These are phyloP conservation scores for Coleophora flavipennella DNA, from an alignment of 2,888 invertebrate genomes.

Conservation along the genomic window DNA sequence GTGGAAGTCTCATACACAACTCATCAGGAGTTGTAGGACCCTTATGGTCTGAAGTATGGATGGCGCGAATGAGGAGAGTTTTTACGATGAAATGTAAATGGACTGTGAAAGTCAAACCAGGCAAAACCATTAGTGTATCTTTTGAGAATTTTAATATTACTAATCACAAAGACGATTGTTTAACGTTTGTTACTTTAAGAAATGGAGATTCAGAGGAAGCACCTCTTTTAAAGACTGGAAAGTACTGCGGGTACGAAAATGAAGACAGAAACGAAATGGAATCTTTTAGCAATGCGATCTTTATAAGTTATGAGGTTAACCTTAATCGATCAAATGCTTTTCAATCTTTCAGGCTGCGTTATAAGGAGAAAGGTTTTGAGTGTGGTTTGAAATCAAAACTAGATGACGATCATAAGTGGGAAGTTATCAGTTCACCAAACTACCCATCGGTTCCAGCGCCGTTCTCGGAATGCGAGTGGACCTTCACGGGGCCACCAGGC, in stretches of 20 bases:
- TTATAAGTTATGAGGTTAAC: conserved; percentile 27
- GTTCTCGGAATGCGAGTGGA: conserved; percentile 88
- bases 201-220: conserved; percentile 83
- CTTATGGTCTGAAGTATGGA: conserved; percentile 23
- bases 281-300: conserved; percentile 75
- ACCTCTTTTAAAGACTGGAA: conserved; percentile 81
- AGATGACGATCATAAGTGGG: conserved; percentile 50
- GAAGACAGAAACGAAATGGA: conserved; percentile 48
- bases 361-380: conserved; percentile 74
- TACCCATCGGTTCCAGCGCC: conserved; percentile 86
- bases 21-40: conserved; percentile 69
- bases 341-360: conserved; percentile 60
- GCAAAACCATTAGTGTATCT: conserved; percentile 77
- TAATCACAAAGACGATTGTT: conserved; percentile 42
- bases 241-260: conserved; percentile 76
- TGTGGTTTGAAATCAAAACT: conserved; percentile 81
- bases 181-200: conserved; percentile 69
- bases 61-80: conserved; percentile 14
- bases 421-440: conserved; percentile 81
- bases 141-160: conserved; percentile 76
- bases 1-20: conserved; percentile 78
- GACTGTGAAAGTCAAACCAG: conserved; percentile 80
- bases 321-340: conserved; percentile 12
- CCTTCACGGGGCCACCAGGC: conserved; percentile 79
- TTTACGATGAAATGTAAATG: conserved; percentile 74